Base-by-base conservation (phyloP, 2,888 invertebrate genomes). In the Buathra laborator region DNA sequence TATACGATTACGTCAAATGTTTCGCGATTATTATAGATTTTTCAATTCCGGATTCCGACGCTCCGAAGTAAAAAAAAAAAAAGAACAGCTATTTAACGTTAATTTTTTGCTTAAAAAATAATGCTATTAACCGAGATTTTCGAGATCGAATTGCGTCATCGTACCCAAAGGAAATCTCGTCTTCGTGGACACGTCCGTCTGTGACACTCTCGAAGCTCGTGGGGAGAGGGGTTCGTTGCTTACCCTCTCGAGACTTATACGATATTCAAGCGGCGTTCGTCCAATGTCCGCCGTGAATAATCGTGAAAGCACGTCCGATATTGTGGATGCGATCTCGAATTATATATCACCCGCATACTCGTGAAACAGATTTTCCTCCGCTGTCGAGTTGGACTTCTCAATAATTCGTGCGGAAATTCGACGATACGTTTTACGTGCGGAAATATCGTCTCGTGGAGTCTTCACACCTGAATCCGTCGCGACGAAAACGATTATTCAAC, bases 211-310 rank as follows among this genome's bases (percentile, higher is more conserved):
- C 37, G 37, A 9, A 37, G 37, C 37, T 37, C 37, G 37, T 37
- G 37, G 5, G 10, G 46, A 46, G 37, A 5, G 7, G 37, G 7
- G 37, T 7, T 5, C 37, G 46, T 4, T 10, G 48, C 12, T 48
- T 48, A 6, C 64, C 10, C 48, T 48, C 71, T 14, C 16, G 4
- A 32, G 51, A 32, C 53, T 29, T 14, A 37, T 68, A 29, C n/a
- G 32, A 51, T 12, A 71, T 51, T 53, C 71, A 9, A 37, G 53
- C 32, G n/a, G 32, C 71, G 70, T 37, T 12, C 32, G 53, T 32
- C 32, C 19, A 48, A 51, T 32, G 37, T 71, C 53, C 46, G 68
- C 44, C 68, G 68, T 68, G 46, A 68, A 68, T 71, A 53, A 37
- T 53, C 37, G 53, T 12, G 32, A 37, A 71, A 71, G 16, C 53